phyloP scores from a whole-genome alignment of 2,888 invertebrate species.

The Lacanobia oleracea region DNA sequence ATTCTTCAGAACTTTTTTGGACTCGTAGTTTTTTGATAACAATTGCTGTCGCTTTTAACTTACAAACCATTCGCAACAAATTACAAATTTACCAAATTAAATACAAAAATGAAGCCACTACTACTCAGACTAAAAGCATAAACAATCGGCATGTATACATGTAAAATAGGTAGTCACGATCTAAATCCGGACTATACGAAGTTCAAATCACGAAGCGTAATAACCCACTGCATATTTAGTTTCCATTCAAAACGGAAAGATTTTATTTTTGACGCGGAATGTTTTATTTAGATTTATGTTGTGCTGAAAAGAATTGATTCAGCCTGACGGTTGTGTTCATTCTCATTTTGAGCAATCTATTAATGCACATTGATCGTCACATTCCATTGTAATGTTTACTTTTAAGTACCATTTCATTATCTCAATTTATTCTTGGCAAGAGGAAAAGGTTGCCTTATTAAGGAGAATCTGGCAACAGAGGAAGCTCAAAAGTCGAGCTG shows the following conservation, averaged over 20 bases:
- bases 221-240: slow-evolving; percentile 53
- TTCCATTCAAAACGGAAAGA: slow-evolving; percentile 27
- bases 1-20: no score
- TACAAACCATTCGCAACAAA: not conserved
- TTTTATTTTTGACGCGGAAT: slow-evolving; percentile 13
- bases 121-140: not conserved
- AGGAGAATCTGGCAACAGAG: slow-evolving; percentile 83
- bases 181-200: slow-evolving; percentile 20
- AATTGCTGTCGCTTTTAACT: not conserved
- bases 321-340: not conserved
- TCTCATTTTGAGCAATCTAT: not conserved
- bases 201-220: slow-evolving; percentile 36
- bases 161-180: slow-evolving; percentile 4
- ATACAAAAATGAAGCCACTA: not conserved
- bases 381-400: slow-evolving; percentile 30
- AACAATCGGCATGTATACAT: slow-evolving; percentile 2
- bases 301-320: not conserved
- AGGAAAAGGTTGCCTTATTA: slow-evolving; percentile 78
- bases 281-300: slow-evolving; percentile 18
- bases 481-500: slow-evolving; percentile 87
- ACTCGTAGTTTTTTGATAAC: no score
- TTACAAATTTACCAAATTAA: not conserved
- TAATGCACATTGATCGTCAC: slow-evolving; percentile 3
- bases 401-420: slow-evolving; percentile 57
- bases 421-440: slow-evolving; percentile 68